These are phyloP conservation scores for Eugnorisma glareosa DNA, from an alignment of 2,888 invertebrate species.

Conservation along the genomic window DNA sequence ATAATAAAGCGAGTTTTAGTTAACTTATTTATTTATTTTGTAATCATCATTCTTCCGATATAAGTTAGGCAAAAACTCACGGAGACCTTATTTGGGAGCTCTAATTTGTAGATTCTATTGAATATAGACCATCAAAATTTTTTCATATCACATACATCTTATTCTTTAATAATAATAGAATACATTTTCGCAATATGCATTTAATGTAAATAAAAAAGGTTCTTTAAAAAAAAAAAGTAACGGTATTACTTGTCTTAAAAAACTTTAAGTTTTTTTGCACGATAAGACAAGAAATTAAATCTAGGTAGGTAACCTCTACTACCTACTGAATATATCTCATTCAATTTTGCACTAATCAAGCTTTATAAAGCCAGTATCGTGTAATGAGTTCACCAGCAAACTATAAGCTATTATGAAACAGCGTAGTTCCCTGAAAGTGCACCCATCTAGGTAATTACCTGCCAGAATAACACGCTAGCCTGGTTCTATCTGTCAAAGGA, in stretches of 20 bases:
- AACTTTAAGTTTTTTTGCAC: not conserved
- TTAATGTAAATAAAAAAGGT: not conserved
- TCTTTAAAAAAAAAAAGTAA: not conserved
- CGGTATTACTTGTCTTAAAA: too few species aligned
- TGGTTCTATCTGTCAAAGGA: constrained; percentile 48
- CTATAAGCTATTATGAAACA: constrained; percentile 11
- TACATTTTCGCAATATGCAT: too few species aligned
- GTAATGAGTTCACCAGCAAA: not conserved
- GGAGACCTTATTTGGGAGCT: too few species aligned
- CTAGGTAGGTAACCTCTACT: not conserved
- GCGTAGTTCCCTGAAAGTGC: constrained; percentile 22
- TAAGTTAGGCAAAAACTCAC: too few species aligned
- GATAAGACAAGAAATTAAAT: not conserved
- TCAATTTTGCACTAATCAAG: not conserved
- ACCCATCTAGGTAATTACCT: constrained; percentile 45
- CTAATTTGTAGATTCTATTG: too few species aligned
- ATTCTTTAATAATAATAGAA: too few species aligned
- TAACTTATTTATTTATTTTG: too few species aligned
- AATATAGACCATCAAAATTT: too few species aligned
- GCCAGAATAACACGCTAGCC: constrained; percentile 35
- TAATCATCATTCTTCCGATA: too few species aligned
- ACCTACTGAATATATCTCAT: not conserved
- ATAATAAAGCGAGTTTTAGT: too few species aligned
- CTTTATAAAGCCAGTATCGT: not conserved
- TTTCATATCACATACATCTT: too few species aligned